Evolutionary conservation across 2,113 vertebrate genomes (phyloP).

Genomic region (Balaenoptera acutorostrata): DNA sequence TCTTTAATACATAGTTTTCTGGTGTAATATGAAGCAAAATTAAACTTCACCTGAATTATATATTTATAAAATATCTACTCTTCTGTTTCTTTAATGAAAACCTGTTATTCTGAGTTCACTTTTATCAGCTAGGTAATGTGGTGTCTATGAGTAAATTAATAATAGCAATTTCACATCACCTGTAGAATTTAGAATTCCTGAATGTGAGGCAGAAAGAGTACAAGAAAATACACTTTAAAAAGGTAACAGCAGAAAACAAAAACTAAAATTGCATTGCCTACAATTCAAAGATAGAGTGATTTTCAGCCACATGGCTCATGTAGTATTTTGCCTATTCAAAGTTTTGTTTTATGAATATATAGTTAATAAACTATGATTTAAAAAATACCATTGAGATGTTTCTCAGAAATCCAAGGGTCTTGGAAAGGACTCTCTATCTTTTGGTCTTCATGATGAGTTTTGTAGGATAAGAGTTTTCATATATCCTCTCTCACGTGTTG

Average conservation of each 20-base stretch:
- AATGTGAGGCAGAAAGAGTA: neutral
- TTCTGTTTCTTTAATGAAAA: slow-evolving; percentile 7
- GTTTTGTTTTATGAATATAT: neutral
- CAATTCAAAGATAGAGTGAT: neutral
- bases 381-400: neutral
- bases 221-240: neutral
- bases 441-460: neutral
- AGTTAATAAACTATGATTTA: neutral
- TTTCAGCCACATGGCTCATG: neutral
- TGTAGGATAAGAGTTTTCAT: neutral
- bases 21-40: slow-evolving; percentile 12
- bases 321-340: neutral
- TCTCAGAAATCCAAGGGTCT: neutral
- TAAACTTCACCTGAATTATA: neutral
- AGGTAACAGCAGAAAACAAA: neutral
- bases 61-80: neutral
- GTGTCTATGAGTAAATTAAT: neutral
- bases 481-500: neutral
- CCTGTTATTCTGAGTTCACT: slow-evolving; percentile 2
- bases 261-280: neutral
- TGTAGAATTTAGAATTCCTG: slow-evolving; percentile 4
- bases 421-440: neutral
- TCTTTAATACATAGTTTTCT: slow-evolving; percentile 8
- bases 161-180: neutral
- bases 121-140: neutral